phyloP scores from a whole-genome alignment of 2,888 invertebrate genomes.

The Phyllotreta cruciferae region DNA sequence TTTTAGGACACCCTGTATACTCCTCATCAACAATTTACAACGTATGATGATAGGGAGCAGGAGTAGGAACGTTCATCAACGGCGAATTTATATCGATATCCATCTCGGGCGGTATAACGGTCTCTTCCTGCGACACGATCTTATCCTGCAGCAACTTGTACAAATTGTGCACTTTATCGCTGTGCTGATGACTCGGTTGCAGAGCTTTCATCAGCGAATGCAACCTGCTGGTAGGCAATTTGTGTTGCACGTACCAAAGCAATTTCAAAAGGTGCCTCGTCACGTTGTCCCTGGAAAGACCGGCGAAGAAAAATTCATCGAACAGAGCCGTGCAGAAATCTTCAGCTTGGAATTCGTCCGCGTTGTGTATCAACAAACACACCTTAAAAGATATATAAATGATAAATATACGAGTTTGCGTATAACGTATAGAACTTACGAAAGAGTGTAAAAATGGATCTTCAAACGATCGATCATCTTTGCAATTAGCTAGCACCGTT shows the following conservation, averaged over 20 bases:
- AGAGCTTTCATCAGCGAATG: constrained; percentile 83
- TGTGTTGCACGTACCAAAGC: constrained; percentile 88
- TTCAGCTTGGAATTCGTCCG: constrained; percentile 91
- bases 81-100: constrained; percentile 82
- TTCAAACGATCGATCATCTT: constrained; percentile 91
- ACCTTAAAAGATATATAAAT: constrained; percentile 61
- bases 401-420: constrained; percentile 2
- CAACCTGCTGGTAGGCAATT: constrained; percentile 79
- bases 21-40: constrained; percentile 23
- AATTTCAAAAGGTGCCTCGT: constrained; percentile 89
- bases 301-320: constrained; percentile 94
- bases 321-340: constrained; percentile 95
- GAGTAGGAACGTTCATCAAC: constrained; percentile 84
- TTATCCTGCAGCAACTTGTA: constrained; percentile 82
- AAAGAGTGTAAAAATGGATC: constrained; percentile 94
- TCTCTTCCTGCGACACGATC: constrained; percentile 75
- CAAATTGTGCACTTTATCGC: constrained; percentile 82
- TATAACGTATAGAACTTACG: constrained; percentile 62
- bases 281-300: constrained; percentile 88
- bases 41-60: constrained; percentile 71
- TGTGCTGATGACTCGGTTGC: constrained; percentile 79
- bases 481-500: constrained; percentile 89
- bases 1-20: no score
- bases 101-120: constrained; percentile 65
- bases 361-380: constrained; percentile 83